Evolutionary conservation across 2,797 vertebrate genomes (phyloP).

Genomic region (Anguilla marmorata): DNA sequence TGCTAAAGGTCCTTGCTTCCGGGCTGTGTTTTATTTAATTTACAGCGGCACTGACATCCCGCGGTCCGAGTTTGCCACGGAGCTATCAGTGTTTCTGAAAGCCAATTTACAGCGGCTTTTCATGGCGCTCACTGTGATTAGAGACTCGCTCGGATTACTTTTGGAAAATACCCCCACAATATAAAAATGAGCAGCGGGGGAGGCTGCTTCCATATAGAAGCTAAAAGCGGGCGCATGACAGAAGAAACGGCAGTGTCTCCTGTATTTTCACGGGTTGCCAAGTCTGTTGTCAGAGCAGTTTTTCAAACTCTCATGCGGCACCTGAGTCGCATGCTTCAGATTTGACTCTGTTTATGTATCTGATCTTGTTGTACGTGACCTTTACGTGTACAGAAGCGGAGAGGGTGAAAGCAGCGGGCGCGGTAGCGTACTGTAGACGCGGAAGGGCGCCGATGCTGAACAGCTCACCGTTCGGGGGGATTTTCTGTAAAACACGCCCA

Average conservation of each 20-base stretch:
- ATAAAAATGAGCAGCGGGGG: not conserved
- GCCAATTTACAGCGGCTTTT: not conserved
- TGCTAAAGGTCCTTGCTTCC: not conserved
- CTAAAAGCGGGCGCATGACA: not conserved
- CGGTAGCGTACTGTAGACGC: not conserved
- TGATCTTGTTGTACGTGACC: not conserved
- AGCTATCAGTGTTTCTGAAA: not conserved
- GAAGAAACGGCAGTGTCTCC: not conserved
- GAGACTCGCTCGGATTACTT: not conserved
- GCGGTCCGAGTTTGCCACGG: not conserved
- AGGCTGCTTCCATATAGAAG: not conserved
- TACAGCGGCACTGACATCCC: not conserved
- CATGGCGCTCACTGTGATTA: not conserved
- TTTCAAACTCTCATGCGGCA: not conserved
- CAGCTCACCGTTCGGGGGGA: not conserved
- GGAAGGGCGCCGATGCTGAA: not conserved
- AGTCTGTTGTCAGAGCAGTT: not conserved
- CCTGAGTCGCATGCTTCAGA: not conserved
- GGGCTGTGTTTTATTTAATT: not conserved
- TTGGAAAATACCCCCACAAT: not conserved
- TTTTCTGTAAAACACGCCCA: not conserved
- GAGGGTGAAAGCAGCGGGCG: not conserved
- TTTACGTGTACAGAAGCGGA: too few relatives aligned
- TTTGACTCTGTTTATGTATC: not conserved
- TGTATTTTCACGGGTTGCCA: not conserved